Conservation (phyloP, 2,797 vertebrate species). For the Tiaroga cobitis region DNA sequence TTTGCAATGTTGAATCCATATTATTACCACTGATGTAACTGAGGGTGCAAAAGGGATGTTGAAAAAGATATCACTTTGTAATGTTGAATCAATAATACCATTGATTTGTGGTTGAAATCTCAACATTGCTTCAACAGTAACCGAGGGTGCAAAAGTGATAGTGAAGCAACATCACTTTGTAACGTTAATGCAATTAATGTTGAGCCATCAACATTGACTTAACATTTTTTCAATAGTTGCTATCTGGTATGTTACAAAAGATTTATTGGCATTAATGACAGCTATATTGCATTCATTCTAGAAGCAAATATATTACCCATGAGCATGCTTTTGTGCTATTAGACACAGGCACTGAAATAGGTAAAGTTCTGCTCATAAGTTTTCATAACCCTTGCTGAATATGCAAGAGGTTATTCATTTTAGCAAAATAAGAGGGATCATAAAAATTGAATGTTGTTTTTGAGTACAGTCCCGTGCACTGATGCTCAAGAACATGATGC, state of each 20-base stretch:
- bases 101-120: no score
- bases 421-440: not conserved
- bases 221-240: no score
- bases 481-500: not conserved
- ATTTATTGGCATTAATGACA: not conserved
- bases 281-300: not conserved
- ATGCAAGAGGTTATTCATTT: not conserved
- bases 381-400: not conserved
- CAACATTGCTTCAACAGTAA: no score
- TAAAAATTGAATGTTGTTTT: not conserved
- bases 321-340: not conserved
- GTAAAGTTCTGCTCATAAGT: not conserved
- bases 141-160: no score
- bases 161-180: no score
- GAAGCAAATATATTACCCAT: not conserved
- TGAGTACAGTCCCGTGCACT: not conserved
- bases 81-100: no score
- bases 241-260: not conserved
- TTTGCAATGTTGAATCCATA: no score
- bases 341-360: not conserved
- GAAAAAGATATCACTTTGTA: no score
- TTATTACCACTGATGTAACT: no score
- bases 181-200: no score
- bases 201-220: no score
- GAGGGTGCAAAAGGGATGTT: no score